Base-by-base conservation (phyloP, 2,888 invertebrate species). In the Drosophila nr. medialis region DNA sequence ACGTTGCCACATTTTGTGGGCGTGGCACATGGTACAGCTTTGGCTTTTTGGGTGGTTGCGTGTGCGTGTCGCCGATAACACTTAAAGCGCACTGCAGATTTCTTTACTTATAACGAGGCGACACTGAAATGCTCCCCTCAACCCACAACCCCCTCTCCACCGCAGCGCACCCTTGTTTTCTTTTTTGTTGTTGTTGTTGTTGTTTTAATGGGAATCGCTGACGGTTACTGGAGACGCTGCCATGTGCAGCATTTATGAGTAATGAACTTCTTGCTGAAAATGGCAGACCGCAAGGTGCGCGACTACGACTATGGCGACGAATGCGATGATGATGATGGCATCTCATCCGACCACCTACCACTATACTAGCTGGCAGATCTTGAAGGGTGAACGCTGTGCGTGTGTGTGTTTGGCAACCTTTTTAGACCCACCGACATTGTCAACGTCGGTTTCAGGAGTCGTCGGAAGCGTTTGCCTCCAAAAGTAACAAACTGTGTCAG, bases 171-270 rank as follows among this genome's bases (percentile, higher is more conserved):
- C 13, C 48, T 11, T 21, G 21, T 2, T 45, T 24, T 32, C 70
- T 80, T 21, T 13, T 45, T 24, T 21, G 72, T 75, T 81, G 81
- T 86, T 86, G 64, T 76, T 86, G 68, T 80, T 86, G 80, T 89
- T 88, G 89, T 83, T 81, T 83, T 86, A 87, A 87, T 85, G 79
- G 82, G 86, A 74, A 75, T 63, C 81, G 65, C 64, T 77, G 80
- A 69, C 68, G 76, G 72, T 80, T 72, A 62, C 61, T 64, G 75
- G 50, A 69, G 77, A 54, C 66, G 65, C 29, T 82, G 82, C 79
- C 89, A 87, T 90, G 85, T 89, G 91, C 87, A 89, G 81, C 85
- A 89, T 91, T 89, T 91, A 91, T 91, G 91, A 91, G 91, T 90
- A 91, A 91, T 91, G 91, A 91, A 91, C 90, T 89, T 79, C 90